Conservation (phyloP, 2,113 vertebrate species). For the Dipodomys spectabilis region DNA sequence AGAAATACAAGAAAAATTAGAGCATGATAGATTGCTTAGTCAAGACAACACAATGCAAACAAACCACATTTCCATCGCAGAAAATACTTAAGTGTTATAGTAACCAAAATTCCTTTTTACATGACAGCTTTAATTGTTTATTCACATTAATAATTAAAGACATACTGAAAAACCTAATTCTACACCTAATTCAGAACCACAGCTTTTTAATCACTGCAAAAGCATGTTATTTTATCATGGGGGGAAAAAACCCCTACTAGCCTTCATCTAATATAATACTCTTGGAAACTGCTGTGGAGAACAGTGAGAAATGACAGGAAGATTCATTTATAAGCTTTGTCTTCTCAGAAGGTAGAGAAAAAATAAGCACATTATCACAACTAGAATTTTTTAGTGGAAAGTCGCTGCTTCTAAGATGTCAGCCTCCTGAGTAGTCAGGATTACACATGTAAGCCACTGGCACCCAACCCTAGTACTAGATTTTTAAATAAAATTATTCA, state of each 20-base stretch:
- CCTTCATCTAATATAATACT: neutral
- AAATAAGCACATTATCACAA: neutral
- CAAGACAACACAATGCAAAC: neutral
- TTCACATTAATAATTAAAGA: neutral
- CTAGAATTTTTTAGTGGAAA: neutral
- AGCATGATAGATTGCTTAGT: neutral
- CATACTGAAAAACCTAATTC: neutral
- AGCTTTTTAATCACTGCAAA: neutral
- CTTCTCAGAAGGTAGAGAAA: conserved; percentile 4
- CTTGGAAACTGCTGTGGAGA: neutral
- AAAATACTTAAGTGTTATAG: neutral
- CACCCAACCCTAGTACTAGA: too few relatives aligned
- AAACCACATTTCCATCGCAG: neutral
- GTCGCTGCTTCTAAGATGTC: too few relatives aligned
- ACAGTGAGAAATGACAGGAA: neutral
- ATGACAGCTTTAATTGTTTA: neutral
- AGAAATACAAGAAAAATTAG: neutral
- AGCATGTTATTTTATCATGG: neutral
- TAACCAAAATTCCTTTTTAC: neutral
- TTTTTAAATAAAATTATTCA: conserved; percentile 2
- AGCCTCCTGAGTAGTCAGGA: too few relatives aligned
- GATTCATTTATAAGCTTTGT: neutral
- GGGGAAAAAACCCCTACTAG: neutral
- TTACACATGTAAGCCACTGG: too few relatives aligned
- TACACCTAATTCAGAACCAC: neutral